phyloP scores from a whole-genome alignment of 30 jellyfish, hydroid and myxozoan genomes.

The Rhopilema esculentum region DNA sequence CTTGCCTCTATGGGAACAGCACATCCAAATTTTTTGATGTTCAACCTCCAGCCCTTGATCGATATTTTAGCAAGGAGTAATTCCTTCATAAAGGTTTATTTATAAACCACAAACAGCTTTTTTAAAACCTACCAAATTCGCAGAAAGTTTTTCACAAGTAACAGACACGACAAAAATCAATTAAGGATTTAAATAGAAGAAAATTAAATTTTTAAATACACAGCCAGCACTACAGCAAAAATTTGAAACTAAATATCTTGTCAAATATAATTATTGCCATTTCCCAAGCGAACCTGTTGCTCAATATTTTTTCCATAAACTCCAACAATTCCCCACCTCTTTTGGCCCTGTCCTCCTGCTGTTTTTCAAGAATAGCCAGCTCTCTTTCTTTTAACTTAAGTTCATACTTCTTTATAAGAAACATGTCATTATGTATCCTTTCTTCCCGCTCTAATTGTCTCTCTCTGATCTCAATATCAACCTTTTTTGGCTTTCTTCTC shows the following conservation, averaged over 20 bases:
- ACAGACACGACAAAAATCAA: not conserved
- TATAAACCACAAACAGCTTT: conserved; percentile 3
- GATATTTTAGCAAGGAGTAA: not conserved
- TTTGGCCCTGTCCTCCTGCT: conserved; percentile 8
- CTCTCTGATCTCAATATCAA: not conserved
- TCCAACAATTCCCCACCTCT: conserved; percentile 10
- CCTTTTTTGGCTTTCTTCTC: conserved; percentile 13
- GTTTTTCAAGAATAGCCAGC: not conserved
- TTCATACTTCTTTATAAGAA: conserved; percentile 5
- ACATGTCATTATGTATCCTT: not conserved
- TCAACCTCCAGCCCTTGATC: conserved; percentile 18
- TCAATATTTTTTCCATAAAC: not conserved
- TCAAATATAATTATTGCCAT: not conserved
- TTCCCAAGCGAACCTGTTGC: not conserved
- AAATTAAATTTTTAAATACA: not conserved
- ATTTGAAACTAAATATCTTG: not conserved
- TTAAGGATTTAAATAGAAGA: not conserved
- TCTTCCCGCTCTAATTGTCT: conserved; percentile 23
- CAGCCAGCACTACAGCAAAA: not conserved
- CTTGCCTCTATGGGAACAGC: conserved; percentile 23
- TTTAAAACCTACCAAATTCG: conserved; percentile 6
- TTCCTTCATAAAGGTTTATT: not conserved
- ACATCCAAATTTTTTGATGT: conserved; percentile 13
- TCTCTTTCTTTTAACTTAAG: conserved; percentile 23
- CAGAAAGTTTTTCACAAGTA: not conserved